Evolutionary conservation across 2,797 vertebrate species (phyloP).

Genomic region (Alectoris magna): DNA sequence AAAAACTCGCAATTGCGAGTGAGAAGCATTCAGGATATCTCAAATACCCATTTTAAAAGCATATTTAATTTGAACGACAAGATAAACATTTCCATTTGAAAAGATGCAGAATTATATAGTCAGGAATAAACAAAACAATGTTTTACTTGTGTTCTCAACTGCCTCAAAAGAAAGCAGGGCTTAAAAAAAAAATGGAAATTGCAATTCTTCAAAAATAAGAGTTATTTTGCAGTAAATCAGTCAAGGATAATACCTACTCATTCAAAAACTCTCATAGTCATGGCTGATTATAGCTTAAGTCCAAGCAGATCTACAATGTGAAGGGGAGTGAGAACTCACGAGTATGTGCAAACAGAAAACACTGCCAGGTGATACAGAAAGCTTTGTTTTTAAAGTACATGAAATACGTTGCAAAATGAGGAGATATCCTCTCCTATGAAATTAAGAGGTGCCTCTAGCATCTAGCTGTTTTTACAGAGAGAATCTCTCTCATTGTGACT

Average conservation of each 20-base stretch:
- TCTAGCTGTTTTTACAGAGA: neutral
- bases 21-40: neutral
- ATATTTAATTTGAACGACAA: neutral
- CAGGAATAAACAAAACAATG: neutral
- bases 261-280: neutral
- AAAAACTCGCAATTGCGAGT: neutral
- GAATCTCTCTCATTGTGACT: neutral
- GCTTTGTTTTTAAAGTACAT: neutral
- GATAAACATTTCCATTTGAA: neutral
- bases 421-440: neutral
- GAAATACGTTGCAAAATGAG: neutral
- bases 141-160: neutral
- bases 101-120: neutral
- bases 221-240: neutral
- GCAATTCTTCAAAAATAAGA: neutral
- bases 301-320: neutral
- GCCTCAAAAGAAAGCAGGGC: neutral
- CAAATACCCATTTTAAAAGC: neutral
- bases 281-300: neutral
- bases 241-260: neutral
- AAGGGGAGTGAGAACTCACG: neutral
- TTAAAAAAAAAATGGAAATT: neutral
- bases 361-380: neutral
- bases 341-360: neutral
- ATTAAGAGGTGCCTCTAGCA: neutral